A percentile compares a stretch with the other conserved stretches of the same genome.
Evolutionary conservation across 2,797 vertebrate species (phyloP).

Genomic region (Poeciliopsis gracilis): DNA sequence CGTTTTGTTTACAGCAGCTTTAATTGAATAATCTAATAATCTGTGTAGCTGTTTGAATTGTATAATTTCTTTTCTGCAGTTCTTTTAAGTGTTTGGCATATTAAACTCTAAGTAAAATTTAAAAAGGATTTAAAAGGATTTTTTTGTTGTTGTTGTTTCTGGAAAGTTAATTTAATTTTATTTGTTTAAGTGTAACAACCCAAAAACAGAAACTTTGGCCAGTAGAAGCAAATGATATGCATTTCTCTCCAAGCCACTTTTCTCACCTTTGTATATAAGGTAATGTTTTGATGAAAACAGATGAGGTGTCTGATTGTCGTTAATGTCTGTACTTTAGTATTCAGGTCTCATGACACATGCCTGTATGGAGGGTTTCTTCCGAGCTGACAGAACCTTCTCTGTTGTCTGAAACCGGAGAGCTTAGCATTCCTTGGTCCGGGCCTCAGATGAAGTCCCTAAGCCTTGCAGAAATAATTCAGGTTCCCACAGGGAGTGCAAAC

Average conservation of each 20-base stretch:
- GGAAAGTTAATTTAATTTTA: not conserved
- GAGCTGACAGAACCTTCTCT: conserved; percentile 59
- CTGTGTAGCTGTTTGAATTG: not conserved
- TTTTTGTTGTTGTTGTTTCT: not conserved
- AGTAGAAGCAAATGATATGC: not conserved
- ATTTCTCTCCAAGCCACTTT: not conserved
- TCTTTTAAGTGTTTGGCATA: not conserved
- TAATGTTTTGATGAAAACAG: not conserved
- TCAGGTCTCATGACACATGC: not conserved
- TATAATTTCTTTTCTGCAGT: not conserved
- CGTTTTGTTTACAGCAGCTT: not conserved
- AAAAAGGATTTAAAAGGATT: not conserved
- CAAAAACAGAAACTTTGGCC: not conserved
- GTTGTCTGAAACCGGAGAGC: conserved; percentile 66
- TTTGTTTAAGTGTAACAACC: not conserved
- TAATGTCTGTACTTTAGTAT: not conserved
- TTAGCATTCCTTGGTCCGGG: conserved; percentile 59
- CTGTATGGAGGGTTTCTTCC: conserved; percentile 30
- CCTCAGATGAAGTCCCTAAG: conserved; percentile 54
- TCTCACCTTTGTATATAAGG: not conserved
- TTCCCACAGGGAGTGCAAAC: conserved; percentile 59
- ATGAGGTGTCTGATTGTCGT: not conserved
- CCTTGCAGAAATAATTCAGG: conserved; percentile 63
- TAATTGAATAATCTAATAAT: not conserved
- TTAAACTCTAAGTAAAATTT: not conserved